Evolutionary conservation across 1,140 invertebrate genomes (phyloP).

Genomic region (Bombus impatiens): DNA sequence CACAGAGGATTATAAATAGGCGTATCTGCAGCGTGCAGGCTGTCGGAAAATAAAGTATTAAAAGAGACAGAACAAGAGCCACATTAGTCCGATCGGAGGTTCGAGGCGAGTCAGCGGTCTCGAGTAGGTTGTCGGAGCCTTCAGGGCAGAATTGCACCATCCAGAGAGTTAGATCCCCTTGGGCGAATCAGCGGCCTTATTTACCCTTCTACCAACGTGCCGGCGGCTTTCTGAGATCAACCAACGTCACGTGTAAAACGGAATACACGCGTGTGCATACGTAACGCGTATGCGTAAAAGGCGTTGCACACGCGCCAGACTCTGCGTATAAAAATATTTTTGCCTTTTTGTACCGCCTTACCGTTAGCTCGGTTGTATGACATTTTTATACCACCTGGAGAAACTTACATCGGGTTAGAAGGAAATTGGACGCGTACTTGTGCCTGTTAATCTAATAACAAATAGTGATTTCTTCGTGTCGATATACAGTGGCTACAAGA

Average conservation of each 20-base stretch:
- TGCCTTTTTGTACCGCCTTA: background rate
- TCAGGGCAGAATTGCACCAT: constrained; percentile 79
- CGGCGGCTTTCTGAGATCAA: constrained; percentile 29
- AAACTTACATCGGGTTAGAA: background rate
- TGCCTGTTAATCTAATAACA: no score
- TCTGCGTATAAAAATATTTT: constrained; percentile 2
- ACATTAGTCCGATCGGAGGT: constrained; percentile 52
- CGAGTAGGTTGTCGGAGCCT: constrained; percentile 80
- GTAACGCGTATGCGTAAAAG: constrained; percentile 30
- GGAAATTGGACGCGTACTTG: no score
- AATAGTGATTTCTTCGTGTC: no score
- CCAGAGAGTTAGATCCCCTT: constrained; percentile 79
- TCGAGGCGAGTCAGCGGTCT: constrained; percentile 54
- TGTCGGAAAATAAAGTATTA: constrained; percentile 63
- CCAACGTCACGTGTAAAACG: constrained; percentile 34
- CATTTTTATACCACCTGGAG: background rate
- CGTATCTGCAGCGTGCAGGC: constrained; percentile 38
- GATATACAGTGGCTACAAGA: no score
- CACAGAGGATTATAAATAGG: constrained; percentile 20
- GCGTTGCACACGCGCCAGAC: background rate
- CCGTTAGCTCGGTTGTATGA: background rate
- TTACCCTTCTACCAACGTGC: constrained; percentile 74
- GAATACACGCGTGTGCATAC: constrained; percentile 35
- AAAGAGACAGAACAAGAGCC: constrained; percentile 60
- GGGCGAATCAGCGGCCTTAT: constrained; percentile 81